A percentile compares a stretch with the other conserved stretches of the same genome.
Conservation (phyloP, 2,888 invertebrate species). For the Ophion costatus region DNA sequence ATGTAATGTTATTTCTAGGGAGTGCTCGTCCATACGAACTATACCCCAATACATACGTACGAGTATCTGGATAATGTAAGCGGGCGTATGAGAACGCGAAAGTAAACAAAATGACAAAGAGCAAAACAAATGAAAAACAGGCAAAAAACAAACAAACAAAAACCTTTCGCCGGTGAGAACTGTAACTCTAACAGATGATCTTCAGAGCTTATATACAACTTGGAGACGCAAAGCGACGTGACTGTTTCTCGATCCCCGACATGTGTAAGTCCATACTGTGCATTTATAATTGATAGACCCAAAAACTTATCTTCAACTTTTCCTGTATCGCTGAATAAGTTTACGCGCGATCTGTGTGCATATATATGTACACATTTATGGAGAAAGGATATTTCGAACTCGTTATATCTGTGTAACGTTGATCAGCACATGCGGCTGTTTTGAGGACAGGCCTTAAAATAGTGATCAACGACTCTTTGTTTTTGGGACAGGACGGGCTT, state of each 20-base stretch:
- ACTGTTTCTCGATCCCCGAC: constrained; percentile 61
- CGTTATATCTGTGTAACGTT: too few relatives aligned
- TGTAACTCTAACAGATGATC: constrained; percentile 65
- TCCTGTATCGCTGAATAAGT: constrained; percentile 42
- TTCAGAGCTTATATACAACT: constrained; percentile 61
- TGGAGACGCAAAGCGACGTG: constrained; percentile 61
- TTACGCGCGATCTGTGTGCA: constrained; percentile 24
- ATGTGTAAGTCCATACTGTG: constrained; percentile 65
- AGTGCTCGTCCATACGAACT: constrained; percentile 65
- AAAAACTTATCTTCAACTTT: constrained; percentile 52
- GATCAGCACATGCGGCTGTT: too few relatives aligned
- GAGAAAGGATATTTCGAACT: too few relatives aligned
- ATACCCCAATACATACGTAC: constrained; percentile 60
- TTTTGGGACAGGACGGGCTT: too few relatives aligned
- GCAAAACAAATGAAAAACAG: constrained; percentile 24
- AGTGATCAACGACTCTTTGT: too few relatives aligned
- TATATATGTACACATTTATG: background rate
- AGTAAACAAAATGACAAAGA: constrained; percentile 7
- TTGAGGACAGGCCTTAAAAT: too few relatives aligned
- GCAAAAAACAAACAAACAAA: constrained; percentile 8
- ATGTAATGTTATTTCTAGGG: constrained; percentile 67
- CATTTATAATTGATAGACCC: constrained; percentile 64
- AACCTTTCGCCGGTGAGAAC: constrained; percentile 48
- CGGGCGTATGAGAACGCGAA: constrained; percentile 57
- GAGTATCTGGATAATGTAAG: constrained; percentile 62